A percentile compares a stretch with the other conserved stretches of the same genome.
These are phyloP conservation scores for Heliornis fulica DNA, from an alignment of 2,113 vertebrate species.

Conservation along the genomic window DNA sequence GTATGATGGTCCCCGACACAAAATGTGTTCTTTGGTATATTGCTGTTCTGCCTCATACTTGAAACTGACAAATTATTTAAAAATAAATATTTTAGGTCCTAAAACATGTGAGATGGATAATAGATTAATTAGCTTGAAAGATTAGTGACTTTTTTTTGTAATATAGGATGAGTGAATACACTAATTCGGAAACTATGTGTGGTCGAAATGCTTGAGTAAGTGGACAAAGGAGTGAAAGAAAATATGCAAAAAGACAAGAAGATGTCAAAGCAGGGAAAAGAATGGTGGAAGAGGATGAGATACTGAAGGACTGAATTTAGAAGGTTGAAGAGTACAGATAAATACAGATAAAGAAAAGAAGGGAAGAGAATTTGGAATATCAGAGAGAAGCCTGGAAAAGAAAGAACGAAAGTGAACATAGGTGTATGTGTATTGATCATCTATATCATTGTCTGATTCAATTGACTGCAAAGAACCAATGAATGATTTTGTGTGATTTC, in stretches of 20 bases:
- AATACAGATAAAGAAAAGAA: not conserved
- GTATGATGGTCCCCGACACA: not conserved
- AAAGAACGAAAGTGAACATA: not conserved
- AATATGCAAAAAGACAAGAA: not conserved
- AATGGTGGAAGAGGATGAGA: not conserved
- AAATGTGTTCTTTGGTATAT: not conserved
- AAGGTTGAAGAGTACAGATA: not conserved
- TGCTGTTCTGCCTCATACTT: not conserved
- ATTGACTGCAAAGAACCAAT: not conserved
- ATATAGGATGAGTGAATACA: not conserved
- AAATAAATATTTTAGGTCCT: not conserved
- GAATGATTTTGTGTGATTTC: not conserved
- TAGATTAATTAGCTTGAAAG: not conserved
- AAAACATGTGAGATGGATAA: not conserved
- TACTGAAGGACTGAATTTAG: not conserved
- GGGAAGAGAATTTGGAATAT: not conserved
- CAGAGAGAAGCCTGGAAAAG: not conserved
- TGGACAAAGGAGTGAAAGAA: not conserved
- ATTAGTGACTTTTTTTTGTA: not conserved
- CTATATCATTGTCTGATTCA: not conserved
- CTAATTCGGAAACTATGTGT: not conserved
- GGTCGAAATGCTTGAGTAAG: not conserved
- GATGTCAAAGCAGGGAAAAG: not conserved
- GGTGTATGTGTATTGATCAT: not conserved
- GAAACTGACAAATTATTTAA: not conserved